Evolutionary conservation across 2,113 vertebrate genomes (phyloP).

Genomic region (Ovis aries): ARS-UI_Ramb_v3.0 NC_056055.1:122834001-122834500

Average conservation of each 20-base stretch:
- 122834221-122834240: not conserved
- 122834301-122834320: not conserved
- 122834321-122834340: not conserved
- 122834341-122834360: not conserved
- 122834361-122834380: not conserved
- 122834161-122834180: not conserved
- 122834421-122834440: not conserved
- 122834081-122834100: not conserved
- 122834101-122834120: not conserved
- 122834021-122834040: not conserved
- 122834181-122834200: not conserved
- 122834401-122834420: not conserved
- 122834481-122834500: not conserved
- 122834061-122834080: not conserved
- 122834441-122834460: not conserved
- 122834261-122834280: not conserved
- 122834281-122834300: not conserved
- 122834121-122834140: not conserved
- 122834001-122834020: not conserved
- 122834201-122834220: not conserved
- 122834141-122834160: not conserved
- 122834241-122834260: not conserved
- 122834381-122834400: not conserved
- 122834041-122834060: slow-evolving; percentile 23
- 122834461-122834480: not conserved